Conservation (phyloP, 2,888 invertebrate species). For the Luperina nickerlii region DNA sequence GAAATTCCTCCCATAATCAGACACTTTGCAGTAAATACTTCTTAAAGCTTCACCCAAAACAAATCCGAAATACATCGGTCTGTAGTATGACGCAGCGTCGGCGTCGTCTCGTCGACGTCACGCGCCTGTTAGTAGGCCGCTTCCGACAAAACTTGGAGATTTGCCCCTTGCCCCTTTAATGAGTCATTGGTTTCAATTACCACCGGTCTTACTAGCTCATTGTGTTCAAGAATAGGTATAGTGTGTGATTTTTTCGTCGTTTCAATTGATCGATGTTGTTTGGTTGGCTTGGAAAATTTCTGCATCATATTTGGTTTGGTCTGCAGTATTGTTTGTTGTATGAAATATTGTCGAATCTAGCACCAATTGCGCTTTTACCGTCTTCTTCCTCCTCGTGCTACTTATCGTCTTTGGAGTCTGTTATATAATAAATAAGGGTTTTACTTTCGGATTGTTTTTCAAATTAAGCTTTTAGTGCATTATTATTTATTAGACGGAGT, state of each 20-base stretch:
- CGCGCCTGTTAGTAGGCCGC: constrained; percentile 67
- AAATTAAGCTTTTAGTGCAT: constrained; percentile 21
- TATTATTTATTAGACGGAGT: constrained; percentile 22
- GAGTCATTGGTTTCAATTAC: constrained; percentile 66
- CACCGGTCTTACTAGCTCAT: constrained; percentile 46
- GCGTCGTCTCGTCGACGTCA: constrained; percentile 64
- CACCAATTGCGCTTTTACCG: background rate
- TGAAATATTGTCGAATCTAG: background rate
- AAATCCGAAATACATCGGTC: constrained; percentile 39
- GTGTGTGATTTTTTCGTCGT: constrained; percentile 42
- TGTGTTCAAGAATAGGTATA: constrained; percentile 46
- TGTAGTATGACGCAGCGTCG: constrained; percentile 61
- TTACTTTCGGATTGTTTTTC: background rate
- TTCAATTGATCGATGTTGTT: background rate
- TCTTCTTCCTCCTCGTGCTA: background rate
- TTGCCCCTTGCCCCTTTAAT: constrained; percentile 66
- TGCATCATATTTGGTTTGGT: background rate
- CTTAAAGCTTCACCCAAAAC: constrained; percentile 44
- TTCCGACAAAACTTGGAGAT: constrained; percentile 68
- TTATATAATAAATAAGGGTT: background rate
- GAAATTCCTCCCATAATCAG: constrained; percentile 35
- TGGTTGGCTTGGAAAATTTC: background rate
- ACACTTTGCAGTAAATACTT: constrained; percentile 41
- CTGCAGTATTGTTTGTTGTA: background rate
- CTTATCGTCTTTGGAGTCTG: background rate